Percentiles rank a stretch among this genome's conserved stretches.
phyloP scores from a whole-genome alignment of 1,140 invertebrate genomes.

The Drosophila paulistorum region DNA sequence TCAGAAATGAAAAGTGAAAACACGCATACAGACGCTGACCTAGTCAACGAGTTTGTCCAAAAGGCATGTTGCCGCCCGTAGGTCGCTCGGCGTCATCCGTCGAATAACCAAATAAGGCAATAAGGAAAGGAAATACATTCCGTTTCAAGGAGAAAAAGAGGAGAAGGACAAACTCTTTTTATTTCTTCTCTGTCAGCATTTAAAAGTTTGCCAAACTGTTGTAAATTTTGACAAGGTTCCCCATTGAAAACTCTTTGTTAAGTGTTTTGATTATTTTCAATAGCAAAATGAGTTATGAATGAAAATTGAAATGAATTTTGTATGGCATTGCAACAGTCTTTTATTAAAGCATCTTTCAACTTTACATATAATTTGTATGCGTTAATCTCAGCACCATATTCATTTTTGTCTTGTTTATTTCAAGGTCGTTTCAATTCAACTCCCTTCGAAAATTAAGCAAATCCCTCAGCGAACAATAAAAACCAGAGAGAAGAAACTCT shows the following conservation, averaged over 20 bases:
- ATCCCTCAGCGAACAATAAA: slow-evolving; percentile 40
- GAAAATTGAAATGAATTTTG: background rate
- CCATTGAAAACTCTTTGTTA: background rate
- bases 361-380: background rate
- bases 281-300: background rate
- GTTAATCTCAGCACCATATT: background rate
- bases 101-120: slow-evolving; percentile 72
- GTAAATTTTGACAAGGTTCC: background rate
- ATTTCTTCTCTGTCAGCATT: background rate
- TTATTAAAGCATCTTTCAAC: background rate
- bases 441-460: slow-evolving; percentile 20
- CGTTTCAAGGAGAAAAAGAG: background rate
- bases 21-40: slow-evolving; percentile 69
- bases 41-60: slow-evolving; percentile 65
- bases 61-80: slow-evolving; percentile 9
- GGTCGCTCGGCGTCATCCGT: slow-evolving; percentile 25
- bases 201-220: background rate
- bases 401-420: slow-evolving; percentile 4
- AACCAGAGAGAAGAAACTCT: slow-evolving; percentile 28
- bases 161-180: slow-evolving; percentile 22
- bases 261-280: background rate
- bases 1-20: slow-evolving; percentile 54
- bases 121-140: slow-evolving; percentile 22
- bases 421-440: slow-evolving; percentile 18
- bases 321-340: background rate